Conservation (phyloP, 1,140 invertebrate species). For the Coenobita brevimanus region DNA sequence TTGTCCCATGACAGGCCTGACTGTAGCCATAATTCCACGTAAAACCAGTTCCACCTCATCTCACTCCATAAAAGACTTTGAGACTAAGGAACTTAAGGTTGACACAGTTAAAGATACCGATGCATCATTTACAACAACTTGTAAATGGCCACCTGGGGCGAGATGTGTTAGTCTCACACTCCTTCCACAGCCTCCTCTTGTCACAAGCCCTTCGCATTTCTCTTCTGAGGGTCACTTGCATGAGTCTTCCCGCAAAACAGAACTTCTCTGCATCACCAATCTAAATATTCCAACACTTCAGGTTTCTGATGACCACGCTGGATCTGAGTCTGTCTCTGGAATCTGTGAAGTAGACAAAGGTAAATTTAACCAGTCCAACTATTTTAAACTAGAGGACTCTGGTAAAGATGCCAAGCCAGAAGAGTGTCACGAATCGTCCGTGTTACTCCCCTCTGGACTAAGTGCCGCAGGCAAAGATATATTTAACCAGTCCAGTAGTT, state of each 20-base stretch:
- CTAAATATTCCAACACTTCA: not conserved
- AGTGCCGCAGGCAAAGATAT: not conserved
- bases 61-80: slow-evolving; percentile 20
- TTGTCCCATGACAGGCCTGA: too few species aligned
- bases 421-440: too few species aligned
- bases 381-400: too few species aligned
- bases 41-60: slow-evolving; percentile 37
- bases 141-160: not conserved
- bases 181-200: slow-evolving; percentile 11
- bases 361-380: too few species aligned
- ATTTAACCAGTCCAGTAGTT: not conserved
- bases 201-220: slow-evolving; percentile 20
- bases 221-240: slow-evolving; percentile 24
- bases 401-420: too few species aligned
- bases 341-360: too few species aligned
- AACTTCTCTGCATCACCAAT: too few species aligned
- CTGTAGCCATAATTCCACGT: slow-evolving; percentile 24
- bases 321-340: not conserved
- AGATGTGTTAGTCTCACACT: slow-evolving; percentile 30
- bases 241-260: not conserved
- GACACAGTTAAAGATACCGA: not conserved
- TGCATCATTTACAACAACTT: not conserved
- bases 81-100: not conserved
- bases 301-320: not conserved
- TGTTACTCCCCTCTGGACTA: too few species aligned